Percentiles rank a stretch among this genome's conserved stretches.
phyloP scores from a whole-genome alignment of 2,797 vertebrate species.

The Paratrypauchen microcephalus region DNA sequence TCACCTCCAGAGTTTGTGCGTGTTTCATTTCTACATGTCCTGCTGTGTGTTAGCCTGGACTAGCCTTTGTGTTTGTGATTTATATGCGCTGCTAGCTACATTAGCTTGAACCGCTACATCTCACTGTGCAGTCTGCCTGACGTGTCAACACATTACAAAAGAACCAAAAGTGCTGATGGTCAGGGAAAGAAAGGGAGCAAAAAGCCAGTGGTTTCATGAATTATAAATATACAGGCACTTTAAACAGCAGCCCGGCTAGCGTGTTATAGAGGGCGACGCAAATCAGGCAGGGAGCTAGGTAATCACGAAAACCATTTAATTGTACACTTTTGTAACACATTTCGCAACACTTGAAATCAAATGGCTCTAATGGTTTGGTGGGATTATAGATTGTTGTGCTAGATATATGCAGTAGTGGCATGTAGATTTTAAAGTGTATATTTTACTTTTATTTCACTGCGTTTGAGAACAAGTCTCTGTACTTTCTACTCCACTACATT shows the following conservation, averaged over 20 bases:
- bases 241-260: slow-evolving; percentile 75
- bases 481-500: too few species aligned
- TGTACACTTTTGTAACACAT: slow-evolving; percentile 21
- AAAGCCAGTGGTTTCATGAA: slow-evolving; percentile 69
- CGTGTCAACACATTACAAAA: slow-evolving; percentile 63
- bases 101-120: slow-evolving; percentile 26
- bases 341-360: slow-evolving; percentile 41
- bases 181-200: slow-evolving; percentile 64
- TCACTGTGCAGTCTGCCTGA: slow-evolving; percentile 47
- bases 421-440: too few species aligned
- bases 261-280: slow-evolving; percentile 53
- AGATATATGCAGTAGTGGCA: too few species aligned
- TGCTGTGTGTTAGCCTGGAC: slow-evolving; percentile 21
- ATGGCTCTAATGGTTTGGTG: neutral
- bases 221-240: slow-evolving; percentile 77
- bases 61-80: slow-evolving; percentile 14
- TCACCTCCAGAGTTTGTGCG: neutral
- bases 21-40: slow-evolving; percentile 24
- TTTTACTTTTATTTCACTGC: too few species aligned
- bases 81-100: neutral
- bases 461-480: too few species aligned
- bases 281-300: slow-evolving; percentile 38
- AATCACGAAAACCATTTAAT: slow-evolving; percentile 43
- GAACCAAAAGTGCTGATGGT: slow-evolving; percentile 76
- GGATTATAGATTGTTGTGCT: neutral